A percentile compares a stretch with the other conserved stretches of the same genome.
phyloP scores from a whole-genome alignment of 2,888 invertebrate genomes.

The Tuberolachnus salignus region DNA sequence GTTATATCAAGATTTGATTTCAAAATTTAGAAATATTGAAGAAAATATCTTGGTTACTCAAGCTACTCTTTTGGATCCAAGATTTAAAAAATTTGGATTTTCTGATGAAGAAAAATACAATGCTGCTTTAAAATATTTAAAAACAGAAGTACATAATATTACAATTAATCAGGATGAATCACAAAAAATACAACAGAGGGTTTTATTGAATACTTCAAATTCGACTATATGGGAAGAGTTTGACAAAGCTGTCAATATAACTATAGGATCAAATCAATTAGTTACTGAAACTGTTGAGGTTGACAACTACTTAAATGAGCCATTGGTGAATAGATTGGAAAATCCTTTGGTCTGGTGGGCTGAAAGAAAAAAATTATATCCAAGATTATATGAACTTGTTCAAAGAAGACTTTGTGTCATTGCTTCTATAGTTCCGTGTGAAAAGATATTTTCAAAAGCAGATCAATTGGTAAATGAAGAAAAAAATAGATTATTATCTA shows the following conservation, averaged over 20 bases:
- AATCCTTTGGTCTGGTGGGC: slow-evolving; percentile 6
- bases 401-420: slow-evolving; percentile 6
- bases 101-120: neutral
- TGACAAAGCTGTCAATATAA: neutral
- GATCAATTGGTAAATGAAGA: slow-evolving; percentile 57
- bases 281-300: slow-evolving; percentile 42
- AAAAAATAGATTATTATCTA: slow-evolving; percentile 58
- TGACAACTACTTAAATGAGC: slow-evolving; percentile 4
- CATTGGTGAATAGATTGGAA: neutral
- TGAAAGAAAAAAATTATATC: neutral
- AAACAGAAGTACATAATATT: neutral
- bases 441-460: slow-evolving; percentile 15
- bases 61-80: slow-evolving; percentile 16
- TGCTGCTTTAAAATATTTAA: neutral
- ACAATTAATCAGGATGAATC: neutral
- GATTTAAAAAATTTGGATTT: slow-evolving; percentile 12
- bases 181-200: neutral
- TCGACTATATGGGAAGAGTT: neutral
- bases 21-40: slow-evolving; percentile 26
- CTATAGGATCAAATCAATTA: neutral
- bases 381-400: neutral
- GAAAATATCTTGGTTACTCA: neutral
- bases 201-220: slow-evolving; percentile 12
- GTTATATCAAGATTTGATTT: neutral
- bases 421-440: neutral